Base-by-base conservation (phyloP, 2,797 vertebrate genomes). In the Chiroxiphia lanceolata region DNA sequence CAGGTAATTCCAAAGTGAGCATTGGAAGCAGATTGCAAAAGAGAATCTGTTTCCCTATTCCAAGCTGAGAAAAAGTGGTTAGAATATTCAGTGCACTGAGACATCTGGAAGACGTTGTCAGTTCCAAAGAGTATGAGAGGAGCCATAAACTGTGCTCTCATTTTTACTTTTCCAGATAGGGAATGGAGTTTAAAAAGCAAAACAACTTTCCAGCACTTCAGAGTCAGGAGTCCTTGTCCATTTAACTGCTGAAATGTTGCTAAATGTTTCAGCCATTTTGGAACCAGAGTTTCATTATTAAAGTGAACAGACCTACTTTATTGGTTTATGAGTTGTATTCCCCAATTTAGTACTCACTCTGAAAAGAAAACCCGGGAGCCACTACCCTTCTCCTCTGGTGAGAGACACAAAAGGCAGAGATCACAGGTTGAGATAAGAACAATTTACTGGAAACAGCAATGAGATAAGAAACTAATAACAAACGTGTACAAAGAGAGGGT, bases 31-130 rank as follows among this genome's bases (percentile, higher is more conserved):
- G 61, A 70, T 67, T 90, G 56, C 51, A 50, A 89, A 92, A 89
- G 38, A 85, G n/a, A 78, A 76, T 80, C 61, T 76, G 36, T 72
- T 94, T 72, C 51, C 25, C 7, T 47, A 1, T 86, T 90, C 20
- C 42, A 92, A 54, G 29, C 25, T 93, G 65, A 70, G 63, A 57
- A 86, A 86, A 78, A 81, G 25, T n/a, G 42, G 27, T 75, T 90
- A n/a, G 42, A 90, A 60, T 60, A 83, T 54, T 75, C 1, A 6
- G 26, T 80, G 77, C 38, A 68, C 34, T 77, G 51, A 87, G 29
- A 74, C 29, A 90, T 87, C 45, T 90, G 78, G 77, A 95, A 93
- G 68, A 64, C 33, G 50, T 44, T 92, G 65, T 89, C 81, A 48
- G 15, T 89, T 94, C 75, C 67, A 48, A 63, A 70, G 47, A 63